A percentile compares a stretch with the other conserved stretches of the same genome.
These are phyloP conservation scores for Podilymbus podiceps DNA, from an alignment of 2,113 vertebrate species.

Conservation along the genomic window DNA sequence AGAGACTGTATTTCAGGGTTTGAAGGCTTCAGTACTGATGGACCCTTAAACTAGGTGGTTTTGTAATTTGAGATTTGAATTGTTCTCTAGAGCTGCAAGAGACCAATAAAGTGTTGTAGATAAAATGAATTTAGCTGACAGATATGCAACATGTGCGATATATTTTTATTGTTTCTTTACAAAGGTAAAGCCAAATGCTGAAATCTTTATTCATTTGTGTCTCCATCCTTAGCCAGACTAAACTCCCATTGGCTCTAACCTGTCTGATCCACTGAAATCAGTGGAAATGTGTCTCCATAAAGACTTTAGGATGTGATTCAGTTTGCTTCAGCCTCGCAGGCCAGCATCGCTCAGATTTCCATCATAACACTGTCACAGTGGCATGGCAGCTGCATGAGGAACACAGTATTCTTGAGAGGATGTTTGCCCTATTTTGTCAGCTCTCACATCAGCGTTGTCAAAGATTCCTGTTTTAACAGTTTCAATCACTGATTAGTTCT, in stretches of 20 bases:
- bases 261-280: neutral
- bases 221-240: neutral
- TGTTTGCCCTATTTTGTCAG: fast-evolving
- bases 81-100: constrained; percentile 46
- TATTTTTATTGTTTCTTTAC: constrained; percentile 54
- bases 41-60: constrained; percentile 35
- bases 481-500: neutral
- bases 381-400: neutral
- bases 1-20: constrained; percentile 38
- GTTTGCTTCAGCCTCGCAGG: neutral
- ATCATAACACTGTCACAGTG: neutral
- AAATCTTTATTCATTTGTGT: constrained; percentile 28
- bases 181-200: constrained; percentile 27
- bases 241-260: neutral
- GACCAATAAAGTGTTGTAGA: constrained; percentile 15
- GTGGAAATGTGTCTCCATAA: neutral
- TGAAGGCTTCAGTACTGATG: constrained; percentile 21
- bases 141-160: constrained; percentile 23
- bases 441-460: neutral
- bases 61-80: constrained; percentile 59
- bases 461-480: neutral
- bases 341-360: neutral
- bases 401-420: neutral
- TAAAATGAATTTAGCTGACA: constrained; percentile 55
- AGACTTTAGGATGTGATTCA: neutral